These are phyloP conservation scores for Rhizomys pruinosus DNA, from an alignment of 2,113 vertebrate genomes.

Conservation along the genomic window DNA sequence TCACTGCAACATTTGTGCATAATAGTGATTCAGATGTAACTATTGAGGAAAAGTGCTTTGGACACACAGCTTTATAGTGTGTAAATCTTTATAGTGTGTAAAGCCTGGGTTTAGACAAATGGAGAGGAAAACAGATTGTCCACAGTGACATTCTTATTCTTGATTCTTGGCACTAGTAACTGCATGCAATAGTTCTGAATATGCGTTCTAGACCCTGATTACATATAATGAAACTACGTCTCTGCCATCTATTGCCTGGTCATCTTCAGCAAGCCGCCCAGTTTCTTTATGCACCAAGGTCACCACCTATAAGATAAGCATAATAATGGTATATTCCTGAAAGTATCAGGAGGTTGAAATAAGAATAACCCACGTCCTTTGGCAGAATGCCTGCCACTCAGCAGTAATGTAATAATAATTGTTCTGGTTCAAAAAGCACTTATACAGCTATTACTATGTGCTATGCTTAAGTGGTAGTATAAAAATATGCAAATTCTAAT, in stretches of 20 bases:
- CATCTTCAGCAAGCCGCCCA: neutral
- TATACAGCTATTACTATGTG: neutral
- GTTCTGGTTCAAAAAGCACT: slow-evolving; percentile 2
- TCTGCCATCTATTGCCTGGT: neutral
- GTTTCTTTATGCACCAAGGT: neutral
- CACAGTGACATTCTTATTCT: neutral
- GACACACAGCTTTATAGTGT: neutral
- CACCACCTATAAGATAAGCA: neutral
- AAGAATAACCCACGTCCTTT: neutral
- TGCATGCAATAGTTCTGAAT: neutral
- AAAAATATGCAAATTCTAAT: neutral
- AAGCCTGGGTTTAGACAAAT: neutral
- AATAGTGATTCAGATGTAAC: neutral
- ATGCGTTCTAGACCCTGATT: neutral
- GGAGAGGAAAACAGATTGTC: neutral
- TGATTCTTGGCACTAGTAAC: neutral
- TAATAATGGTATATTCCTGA: neutral
- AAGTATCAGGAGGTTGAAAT: neutral
- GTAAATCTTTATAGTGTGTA: slow-evolving; percentile 14
- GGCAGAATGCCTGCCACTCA: neutral
- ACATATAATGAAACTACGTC: neutral
- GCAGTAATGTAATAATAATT: neutral
- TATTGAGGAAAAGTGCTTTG: neutral
- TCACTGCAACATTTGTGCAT: too few species aligned
- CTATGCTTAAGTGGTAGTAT: neutral